Evolutionary conservation across 2,888 invertebrate species (phyloP).

Genomic region (Noctua comes): DNA sequence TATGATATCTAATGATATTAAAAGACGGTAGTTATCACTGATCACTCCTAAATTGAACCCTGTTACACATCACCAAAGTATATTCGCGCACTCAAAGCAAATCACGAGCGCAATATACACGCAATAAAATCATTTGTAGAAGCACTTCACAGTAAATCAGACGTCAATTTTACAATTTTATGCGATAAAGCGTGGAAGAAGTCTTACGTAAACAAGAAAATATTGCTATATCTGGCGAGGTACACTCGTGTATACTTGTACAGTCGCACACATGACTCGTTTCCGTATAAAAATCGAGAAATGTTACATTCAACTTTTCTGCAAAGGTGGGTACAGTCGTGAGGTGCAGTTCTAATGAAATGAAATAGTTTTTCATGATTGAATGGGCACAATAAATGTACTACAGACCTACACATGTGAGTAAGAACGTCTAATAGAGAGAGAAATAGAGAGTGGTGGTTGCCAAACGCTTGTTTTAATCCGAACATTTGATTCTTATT

Average conservation of each 20-base stretch:
- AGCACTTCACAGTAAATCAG: conserved; percentile 19
- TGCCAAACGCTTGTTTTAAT: background rate
- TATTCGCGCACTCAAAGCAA: conserved; percentile 1
- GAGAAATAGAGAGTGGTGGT: background rate
- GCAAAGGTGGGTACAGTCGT: conserved; percentile 10
- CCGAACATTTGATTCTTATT: too few species aligned
- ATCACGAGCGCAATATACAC: background rate
- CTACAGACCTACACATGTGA: background rate
- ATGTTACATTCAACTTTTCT: conserved; percentile 13
- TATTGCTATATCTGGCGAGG: conserved; percentile 23
- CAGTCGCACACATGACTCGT: conserved; percentile 9
- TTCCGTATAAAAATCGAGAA: conserved; percentile 35
- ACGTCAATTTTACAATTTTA: conserved; percentile 39
- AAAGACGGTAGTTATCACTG: background rate
- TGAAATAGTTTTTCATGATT: background rate
- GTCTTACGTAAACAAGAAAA: conserved; percentile 46
- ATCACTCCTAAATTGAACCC: background rate
- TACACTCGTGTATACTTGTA: conserved; percentile 18
- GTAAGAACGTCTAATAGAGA: background rate
- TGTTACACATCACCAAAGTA: background rate
- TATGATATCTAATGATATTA: background rate
- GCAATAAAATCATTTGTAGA: background rate
- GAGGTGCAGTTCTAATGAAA: background rate
- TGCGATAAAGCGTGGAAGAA: conserved; percentile 9
- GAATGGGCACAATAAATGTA: background rate